Evolutionary conservation across 2,888 invertebrate genomes (phyloP).

Genomic region (Halocaridina rubra): DNA sequence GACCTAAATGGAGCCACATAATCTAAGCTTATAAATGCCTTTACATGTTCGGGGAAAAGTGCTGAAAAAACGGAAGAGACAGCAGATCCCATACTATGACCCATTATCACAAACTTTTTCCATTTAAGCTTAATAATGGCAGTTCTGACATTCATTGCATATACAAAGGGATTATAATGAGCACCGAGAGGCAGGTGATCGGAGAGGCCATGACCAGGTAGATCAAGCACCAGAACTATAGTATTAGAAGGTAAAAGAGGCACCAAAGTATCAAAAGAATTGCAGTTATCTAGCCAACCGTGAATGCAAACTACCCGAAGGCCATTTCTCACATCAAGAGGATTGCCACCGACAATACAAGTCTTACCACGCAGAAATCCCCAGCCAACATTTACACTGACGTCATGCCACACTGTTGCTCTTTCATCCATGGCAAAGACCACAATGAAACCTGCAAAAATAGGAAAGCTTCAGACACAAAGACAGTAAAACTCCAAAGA

Average conservation of each 20-base stretch:
- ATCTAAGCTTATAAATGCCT: slow-evolving; percentile 17
- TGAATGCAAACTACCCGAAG: slow-evolving; percentile 34
- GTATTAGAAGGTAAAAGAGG: slow-evolving; percentile 28
- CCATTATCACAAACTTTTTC: slow-evolving; percentile 64
- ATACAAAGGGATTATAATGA: slow-evolving; percentile 22
- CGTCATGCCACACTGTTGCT: slow-evolving; percentile 12
- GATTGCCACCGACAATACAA: slow-evolving; percentile 14
- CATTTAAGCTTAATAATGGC: slow-evolving; percentile 63
- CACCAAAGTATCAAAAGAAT: slow-evolving; percentile 41
- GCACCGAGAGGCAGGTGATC: slow-evolving; percentile 45
- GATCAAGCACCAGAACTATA: slow-evolving; percentile 37
- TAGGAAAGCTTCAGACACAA: too few relatives aligned
- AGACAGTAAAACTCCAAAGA: too few relatives aligned
- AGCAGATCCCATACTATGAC: slow-evolving; percentile 67
- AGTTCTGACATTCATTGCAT: slow-evolving; percentile 20
- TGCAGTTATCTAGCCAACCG: slow-evolving; percentile 58
- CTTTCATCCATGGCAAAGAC: not conserved
- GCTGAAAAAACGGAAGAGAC: slow-evolving; percentile 65
- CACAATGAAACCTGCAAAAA: too few relatives aligned
- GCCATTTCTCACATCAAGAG: not conserved
- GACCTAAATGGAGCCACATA: not conserved
- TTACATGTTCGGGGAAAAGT: slow-evolving; percentile 27
- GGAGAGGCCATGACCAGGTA: slow-evolving; percentile 52
- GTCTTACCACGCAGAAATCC: slow-evolving; percentile 34
- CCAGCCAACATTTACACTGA: slow-evolving; percentile 35